Conservation (phyloP, 2,797 vertebrate species). For the Melanotaenia nigrans region DNA sequence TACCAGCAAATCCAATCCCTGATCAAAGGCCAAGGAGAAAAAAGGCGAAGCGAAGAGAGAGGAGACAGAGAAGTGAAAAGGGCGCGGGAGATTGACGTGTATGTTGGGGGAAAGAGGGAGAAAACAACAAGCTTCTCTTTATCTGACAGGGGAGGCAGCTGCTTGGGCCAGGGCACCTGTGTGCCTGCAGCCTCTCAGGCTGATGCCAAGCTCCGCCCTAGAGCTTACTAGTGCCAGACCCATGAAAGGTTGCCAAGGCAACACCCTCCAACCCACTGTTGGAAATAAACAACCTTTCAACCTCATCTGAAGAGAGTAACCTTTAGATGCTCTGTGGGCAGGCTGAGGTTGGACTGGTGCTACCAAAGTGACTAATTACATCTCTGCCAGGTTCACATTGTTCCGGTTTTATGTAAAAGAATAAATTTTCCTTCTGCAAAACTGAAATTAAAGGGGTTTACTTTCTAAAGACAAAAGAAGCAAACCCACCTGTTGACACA, state of each 20-base stretch:
- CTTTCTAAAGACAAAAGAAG: constrained; percentile 26
- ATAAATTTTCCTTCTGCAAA: constrained; percentile 22
- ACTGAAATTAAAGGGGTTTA: constrained; percentile 12
- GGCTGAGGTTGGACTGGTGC: constrained; percentile 53
- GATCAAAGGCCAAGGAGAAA: constrained; percentile 80
- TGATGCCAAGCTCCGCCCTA: constrained; percentile 76
- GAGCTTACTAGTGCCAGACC: constrained; percentile 62
- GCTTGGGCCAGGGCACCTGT: constrained; percentile 78
- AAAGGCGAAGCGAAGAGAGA: constrained; percentile 62
- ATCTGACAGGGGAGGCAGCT: constrained; percentile 77
- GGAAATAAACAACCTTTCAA: constrained; percentile 79
- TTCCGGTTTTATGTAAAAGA: constrained; percentile 24
- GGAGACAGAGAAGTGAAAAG: constrained; percentile 77
- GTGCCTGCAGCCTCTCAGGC: constrained; percentile 74
- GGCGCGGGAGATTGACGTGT: constrained; percentile 74
- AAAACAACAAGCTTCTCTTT: constrained; percentile 80
- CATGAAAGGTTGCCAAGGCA: constrained; percentile 76
- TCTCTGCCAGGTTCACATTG: constrained; percentile 39
- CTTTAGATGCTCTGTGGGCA: constrained; percentile 71
- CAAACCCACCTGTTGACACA: constrained; percentile 46
- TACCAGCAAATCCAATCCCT: constrained; percentile 79
- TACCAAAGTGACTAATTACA: constrained; percentile 35
- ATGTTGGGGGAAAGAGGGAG: constrained; percentile 50
- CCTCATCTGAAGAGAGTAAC: constrained; percentile 71
- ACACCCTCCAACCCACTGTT: constrained; percentile 59